Evolutionary conservation across 2,113 vertebrate genomes (phyloP).

Genomic region (Prunella fulvescens): DNA sequence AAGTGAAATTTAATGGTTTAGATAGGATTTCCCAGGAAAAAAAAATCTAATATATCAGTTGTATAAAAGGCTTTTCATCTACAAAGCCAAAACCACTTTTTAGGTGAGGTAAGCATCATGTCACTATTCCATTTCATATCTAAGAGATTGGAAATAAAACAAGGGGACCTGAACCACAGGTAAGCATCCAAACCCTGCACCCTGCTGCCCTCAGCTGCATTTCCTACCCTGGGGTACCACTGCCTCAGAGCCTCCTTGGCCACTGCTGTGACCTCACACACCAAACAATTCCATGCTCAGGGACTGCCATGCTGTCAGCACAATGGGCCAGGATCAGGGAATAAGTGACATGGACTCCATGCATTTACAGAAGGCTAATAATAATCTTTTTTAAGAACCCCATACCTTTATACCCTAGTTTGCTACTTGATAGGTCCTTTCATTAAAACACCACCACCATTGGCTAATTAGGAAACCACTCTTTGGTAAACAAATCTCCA

Average conservation of each 20-base stretch:
- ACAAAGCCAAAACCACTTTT: not conserved
- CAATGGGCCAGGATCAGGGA: not conserved
- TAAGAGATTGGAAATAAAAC: not conserved
- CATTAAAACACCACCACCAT: not conserved
- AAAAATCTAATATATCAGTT: not conserved
- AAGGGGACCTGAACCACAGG: accelerated
- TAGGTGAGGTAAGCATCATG: not conserved
- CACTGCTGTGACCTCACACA: not conserved
- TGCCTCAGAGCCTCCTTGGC: not conserved
- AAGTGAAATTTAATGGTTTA: not conserved
- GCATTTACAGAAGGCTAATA: not conserved
- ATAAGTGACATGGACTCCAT: not conserved
- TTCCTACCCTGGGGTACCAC: accelerated
- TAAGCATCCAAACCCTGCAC: too few species aligned
- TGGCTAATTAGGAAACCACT: not conserved
- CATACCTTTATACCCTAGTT: not conserved
- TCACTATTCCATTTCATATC: not conserved
- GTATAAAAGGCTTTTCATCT: not conserved
- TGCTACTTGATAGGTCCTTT: not conserved
- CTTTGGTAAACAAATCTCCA: not conserved
- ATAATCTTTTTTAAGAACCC: not conserved
- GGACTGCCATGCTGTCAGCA: not conserved
- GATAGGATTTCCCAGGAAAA: not conserved
- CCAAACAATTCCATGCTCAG: not conserved
- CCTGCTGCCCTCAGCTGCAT: not conserved